Conservation (phyloP, 2,113 vertebrate genomes). For the Mus musculus region DNA sequence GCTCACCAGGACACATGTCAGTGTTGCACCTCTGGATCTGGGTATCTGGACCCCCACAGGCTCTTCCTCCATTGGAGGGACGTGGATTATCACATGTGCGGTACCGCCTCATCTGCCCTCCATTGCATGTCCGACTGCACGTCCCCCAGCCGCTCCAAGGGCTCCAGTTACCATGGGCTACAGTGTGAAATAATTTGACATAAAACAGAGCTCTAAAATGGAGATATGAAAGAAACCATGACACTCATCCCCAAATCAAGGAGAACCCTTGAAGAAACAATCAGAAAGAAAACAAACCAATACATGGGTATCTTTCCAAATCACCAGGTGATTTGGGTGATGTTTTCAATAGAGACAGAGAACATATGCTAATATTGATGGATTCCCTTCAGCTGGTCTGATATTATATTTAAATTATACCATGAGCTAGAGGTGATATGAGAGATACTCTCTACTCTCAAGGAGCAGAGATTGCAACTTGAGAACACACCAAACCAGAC, state of each 20-base stretch:
- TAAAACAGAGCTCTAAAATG: neutral
- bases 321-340: neutral
- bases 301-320: neutral
- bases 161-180: conserved; percentile 96
- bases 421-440: neutral
- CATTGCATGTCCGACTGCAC: conserved; percentile 94
- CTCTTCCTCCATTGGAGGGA: conserved; percentile 92
- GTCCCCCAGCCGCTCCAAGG: conserved; percentile 95
- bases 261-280: neutral
- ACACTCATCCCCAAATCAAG: neutral
- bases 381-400: conserved; percentile 4
- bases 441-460: neutral
- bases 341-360: conserved; percentile 13
- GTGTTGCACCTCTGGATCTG: conserved; percentile 93
- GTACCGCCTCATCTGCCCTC: conserved; percentile 93
- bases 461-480: neutral
- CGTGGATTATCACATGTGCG: conserved; percentile 94
- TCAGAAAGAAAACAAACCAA: neutral
- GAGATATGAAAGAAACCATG: neutral
- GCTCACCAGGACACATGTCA: conserved; percentile 91
- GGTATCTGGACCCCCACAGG: conserved; percentile 93
- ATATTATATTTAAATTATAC: neutral
- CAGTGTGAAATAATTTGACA: neutral
- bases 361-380: neutral
- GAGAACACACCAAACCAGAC: neutral